Conservation (phyloP, 2,888 invertebrate species). For the Auanema freiburgensis region DNA sequence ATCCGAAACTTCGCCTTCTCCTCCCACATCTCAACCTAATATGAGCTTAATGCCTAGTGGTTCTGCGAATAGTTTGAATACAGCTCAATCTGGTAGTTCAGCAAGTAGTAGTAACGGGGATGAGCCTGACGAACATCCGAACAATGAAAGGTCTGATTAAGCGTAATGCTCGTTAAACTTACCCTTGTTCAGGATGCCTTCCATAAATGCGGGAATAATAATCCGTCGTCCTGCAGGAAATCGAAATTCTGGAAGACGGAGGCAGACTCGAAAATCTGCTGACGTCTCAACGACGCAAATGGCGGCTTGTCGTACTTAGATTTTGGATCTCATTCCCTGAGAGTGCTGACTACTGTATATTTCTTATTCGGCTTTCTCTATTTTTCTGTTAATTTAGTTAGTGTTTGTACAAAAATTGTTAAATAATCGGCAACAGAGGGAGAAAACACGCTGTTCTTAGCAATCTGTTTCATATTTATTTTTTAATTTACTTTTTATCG, state of each 20-base stretch:
- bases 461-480: conserved; percentile 2
- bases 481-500: conserved; percentile 64
- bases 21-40: background rate
- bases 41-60: conserved; percentile 1
- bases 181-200: background rate
- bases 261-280: no score
- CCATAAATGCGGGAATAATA: background rate
- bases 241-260: no score
- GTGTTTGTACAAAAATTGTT: conserved; percentile 8
- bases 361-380: background rate
- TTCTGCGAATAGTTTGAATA: conserved; percentile 7
- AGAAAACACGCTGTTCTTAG: background rate
- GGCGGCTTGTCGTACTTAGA: no score
- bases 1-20: background rate
- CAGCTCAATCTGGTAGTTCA: conserved; percentile 5
- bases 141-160: no score
- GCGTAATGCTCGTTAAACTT: no score
- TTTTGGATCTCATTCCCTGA: no score
- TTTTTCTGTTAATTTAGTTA: conserved; percentile 4
- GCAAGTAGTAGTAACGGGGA: conserved; percentile 5
- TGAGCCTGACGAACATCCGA: background rate
- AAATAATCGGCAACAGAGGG: conserved; percentile 2
- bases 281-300: no score
- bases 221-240: no score
- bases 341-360: background rate